These are phyloP conservation scores for Sphaeridia pumilis DNA, from an alignment of 2,888 invertebrate genomes.

Conservation along the genomic window DNA sequence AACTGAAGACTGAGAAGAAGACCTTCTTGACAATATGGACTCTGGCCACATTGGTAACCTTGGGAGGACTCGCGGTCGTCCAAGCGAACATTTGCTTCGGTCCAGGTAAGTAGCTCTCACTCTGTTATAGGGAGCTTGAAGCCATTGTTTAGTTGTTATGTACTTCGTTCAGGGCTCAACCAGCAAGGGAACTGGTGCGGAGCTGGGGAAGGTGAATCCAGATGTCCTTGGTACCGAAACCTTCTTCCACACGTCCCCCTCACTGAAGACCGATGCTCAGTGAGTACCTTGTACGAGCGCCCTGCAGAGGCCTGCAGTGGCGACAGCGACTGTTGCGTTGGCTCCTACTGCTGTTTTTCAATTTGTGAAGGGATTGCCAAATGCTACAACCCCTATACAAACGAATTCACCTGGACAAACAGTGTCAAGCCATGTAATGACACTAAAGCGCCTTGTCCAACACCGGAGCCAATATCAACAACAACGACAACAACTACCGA, in stretches of 20 bases:
- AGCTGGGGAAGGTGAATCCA: slow-evolving; percentile 5
- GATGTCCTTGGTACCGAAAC: slow-evolving; percentile 17
- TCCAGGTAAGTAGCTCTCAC: too few relatives aligned
- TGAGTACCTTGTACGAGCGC: background rate
- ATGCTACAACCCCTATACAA: slow-evolving; percentile 17
- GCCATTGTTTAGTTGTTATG: too few relatives aligned
- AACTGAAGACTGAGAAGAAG: too few relatives aligned
- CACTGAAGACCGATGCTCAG: slow-evolving; percentile 5
- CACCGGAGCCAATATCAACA: too few relatives aligned
- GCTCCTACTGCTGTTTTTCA: slow-evolving; percentile 15
- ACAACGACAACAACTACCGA: too few relatives aligned
- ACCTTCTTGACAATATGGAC: too few relatives aligned
- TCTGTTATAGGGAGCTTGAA: too few relatives aligned
- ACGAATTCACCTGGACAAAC: slow-evolving; percentile 14
- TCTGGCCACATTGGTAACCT: too few relatives aligned
- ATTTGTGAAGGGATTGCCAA: slow-evolving; percentile 16
- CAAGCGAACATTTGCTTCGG: too few relatives aligned
- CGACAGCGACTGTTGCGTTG: slow-evolving; percentile 12
- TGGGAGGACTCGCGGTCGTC: too few relatives aligned
- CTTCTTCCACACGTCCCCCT: slow-evolving; percentile 7
- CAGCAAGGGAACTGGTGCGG: background rate
- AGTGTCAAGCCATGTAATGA: too few relatives aligned
- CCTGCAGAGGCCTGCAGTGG: slow-evolving; percentile 6
- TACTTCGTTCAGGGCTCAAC: background rate
- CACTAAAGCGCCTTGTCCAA: too few relatives aligned